Evolutionary conservation across 53 echinoderm and acorn worm species (phyloP).

Genomic region (Stichopus horrens): DNA sequence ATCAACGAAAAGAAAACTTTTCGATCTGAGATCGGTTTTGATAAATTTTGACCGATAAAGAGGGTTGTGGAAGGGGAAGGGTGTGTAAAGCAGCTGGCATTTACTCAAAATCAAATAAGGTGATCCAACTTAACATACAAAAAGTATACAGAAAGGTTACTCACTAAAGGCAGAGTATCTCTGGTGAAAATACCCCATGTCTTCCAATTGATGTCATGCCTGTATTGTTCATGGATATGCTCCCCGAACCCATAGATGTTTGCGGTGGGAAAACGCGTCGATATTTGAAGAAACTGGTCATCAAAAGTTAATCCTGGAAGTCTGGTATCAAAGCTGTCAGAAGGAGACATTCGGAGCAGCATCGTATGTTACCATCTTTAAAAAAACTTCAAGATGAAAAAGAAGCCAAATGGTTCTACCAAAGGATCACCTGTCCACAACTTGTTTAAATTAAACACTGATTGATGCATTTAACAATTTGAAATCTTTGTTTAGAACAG

Average conservation of each 20-base stretch:
- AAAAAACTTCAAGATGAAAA: no score
- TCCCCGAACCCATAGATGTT: constrained; percentile 94
- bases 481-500: no score
- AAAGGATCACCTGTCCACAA: no score
- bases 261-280: constrained; percentile 68
- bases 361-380: background rate
- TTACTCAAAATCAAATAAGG: no score
- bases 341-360: background rate
- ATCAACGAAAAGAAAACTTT: background rate
- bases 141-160: background rate
- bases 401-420: no score
- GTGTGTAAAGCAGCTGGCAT: no score
- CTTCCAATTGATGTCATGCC: constrained; percentile 85
- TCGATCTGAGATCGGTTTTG: background rate
- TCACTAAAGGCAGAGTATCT: constrained; percentile 38
- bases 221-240: constrained; percentile 69
- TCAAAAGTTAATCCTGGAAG: constrained; percentile 78
- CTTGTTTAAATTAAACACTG: no score
- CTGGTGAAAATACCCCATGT: constrained; percentile 85
- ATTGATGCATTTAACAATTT: no score
- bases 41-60: no score
- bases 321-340: constrained; percentile 72
- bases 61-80: no score
- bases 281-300: constrained; percentile 89
- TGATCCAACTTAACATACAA: no score